Percentiles rank a stretch among this genome's conserved stretches.
Evolutionary conservation across 2,797 vertebrate species (phyloP).

Genomic region (Danio jaintianensis): DNA sequence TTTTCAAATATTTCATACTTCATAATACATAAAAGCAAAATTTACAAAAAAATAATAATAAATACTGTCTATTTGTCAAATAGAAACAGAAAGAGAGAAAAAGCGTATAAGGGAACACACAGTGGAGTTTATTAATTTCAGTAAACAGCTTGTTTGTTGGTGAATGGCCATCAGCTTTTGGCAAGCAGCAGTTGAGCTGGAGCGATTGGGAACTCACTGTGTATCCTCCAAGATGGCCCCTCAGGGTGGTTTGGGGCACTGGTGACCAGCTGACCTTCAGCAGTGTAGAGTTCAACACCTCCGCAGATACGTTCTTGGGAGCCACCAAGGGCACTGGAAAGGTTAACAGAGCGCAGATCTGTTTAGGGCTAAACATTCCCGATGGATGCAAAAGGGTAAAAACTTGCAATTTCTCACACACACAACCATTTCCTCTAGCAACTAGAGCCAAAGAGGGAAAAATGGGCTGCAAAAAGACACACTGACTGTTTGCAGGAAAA

Average conservation of each 20-base stretch:
- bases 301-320: slow-evolving; percentile 83
- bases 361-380: not conserved
- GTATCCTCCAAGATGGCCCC: slow-evolving; percentile 90
- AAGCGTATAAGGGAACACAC: not conserved
- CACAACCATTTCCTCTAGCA: not conserved
- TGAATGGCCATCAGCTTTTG: slow-evolving; percentile 5
- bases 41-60: no score
- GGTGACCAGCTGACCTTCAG: slow-evolving; percentile 87
- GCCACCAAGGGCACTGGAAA: slow-evolving; percentile 87
- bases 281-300: slow-evolving; percentile 86
- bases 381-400: not conserved
- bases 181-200: slow-evolving; percentile 19
- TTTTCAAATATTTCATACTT: no score
- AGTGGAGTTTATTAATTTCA: slow-evolving; percentile 9
- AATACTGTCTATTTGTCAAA: no score
- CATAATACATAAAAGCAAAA: no score
- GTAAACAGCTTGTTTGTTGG: slow-evolving; percentile 13
- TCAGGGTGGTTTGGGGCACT: slow-evolving; percentile 84
- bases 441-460: not conserved
- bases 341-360: slow-evolving; percentile 37
- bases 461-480: slow-evolving; percentile 41
- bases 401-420: not conserved
- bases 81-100: not conserved
- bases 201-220: slow-evolving; percentile 73
- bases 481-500: slow-evolving; percentile 17